Evolutionary conservation across 2,888 invertebrate genomes (phyloP).

Genomic region (Saturnia pavonia): DNA sequence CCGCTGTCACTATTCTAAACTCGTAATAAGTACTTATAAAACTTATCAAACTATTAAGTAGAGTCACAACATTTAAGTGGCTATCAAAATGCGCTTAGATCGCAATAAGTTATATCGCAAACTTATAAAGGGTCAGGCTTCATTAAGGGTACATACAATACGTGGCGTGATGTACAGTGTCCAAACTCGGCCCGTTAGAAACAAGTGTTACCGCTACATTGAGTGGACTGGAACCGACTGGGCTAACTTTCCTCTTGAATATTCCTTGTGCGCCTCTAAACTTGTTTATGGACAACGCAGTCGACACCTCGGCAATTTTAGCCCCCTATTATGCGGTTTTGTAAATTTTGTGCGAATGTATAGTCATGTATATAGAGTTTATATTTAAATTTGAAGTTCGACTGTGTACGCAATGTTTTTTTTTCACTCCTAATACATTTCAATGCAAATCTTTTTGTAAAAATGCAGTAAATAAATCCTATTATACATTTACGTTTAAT

Average conservation of each 20-base stretch:
- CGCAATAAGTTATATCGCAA: constrained; percentile 72
- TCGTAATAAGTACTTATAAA: constrained; percentile 61
- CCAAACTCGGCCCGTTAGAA: constrained; percentile 70
- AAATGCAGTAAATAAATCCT: neutral
- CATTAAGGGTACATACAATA: constrained; percentile 72
- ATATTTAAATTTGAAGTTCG: constrained; percentile 55
- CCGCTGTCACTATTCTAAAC: constrained; percentile 41
- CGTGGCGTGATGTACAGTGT: constrained; percentile 67
- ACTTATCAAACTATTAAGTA: constrained; percentile 66
- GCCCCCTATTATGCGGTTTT: constrained; percentile 64
- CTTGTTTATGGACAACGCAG: constrained; percentile 65
- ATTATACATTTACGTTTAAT: neutral
- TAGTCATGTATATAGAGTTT: no score
- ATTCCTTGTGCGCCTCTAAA: constrained; percentile 61
- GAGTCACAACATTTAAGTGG: constrained; percentile 66
- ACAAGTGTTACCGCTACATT: constrained; percentile 71
- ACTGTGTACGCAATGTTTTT: neutral
- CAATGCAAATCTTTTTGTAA: neutral
- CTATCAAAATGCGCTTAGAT: constrained; percentile 74
- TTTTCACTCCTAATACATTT: neutral
- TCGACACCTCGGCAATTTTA: constrained; percentile 50
- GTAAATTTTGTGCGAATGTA: no score
- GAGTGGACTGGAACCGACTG: constrained; percentile 51
- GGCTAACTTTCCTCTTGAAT: constrained; percentile 77
- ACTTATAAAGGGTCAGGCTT: constrained; percentile 65